Evolutionary conservation across 2,113 vertebrate species (phyloP).

Genomic region (Rhagologus leucostigma): DNA sequence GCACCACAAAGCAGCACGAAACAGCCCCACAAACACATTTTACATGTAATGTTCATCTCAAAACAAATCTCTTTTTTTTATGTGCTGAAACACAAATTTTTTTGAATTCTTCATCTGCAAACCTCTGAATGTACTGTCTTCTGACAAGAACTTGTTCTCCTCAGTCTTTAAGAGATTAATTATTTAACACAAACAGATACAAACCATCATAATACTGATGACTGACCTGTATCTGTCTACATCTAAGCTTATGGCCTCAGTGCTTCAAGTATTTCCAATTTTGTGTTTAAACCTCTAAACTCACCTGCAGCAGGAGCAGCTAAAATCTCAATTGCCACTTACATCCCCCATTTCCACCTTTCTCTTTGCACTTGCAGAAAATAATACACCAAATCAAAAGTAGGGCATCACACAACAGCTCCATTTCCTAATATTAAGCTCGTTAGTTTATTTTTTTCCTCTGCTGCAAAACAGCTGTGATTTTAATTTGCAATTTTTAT

Average conservation of each 20-base stretch:
- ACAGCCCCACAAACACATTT: background rate
- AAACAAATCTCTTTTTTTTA: background rate
- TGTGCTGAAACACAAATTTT: background rate
- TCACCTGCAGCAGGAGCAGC: background rate
- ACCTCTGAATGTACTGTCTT: background rate
- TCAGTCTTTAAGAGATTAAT: background rate
- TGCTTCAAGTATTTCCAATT: background rate
- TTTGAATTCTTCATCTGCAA: background rate
- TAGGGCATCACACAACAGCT: background rate
- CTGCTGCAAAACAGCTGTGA: background rate
- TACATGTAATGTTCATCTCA: background rate
- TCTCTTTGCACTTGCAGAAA: background rate
- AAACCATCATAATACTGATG: background rate
- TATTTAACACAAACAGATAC: background rate
- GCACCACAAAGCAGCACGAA: background rate
- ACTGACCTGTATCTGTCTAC: background rate
- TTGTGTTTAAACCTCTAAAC: background rate
- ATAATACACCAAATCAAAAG: background rate
- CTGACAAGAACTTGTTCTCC: background rate
- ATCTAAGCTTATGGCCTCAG: background rate
- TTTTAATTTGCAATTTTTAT: slow-evolving; percentile 8
- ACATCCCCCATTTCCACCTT: background rate
- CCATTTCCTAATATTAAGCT: background rate
- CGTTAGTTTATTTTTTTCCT: background rate
- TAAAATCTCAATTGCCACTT: background rate